A percentile compares a stretch with the other conserved stretches of the same genome.
These are phyloP conservation scores for Pogonocherus hispidulus DNA, from an alignment of 2,888 invertebrate genomes.

Conservation along the genomic window DNA sequence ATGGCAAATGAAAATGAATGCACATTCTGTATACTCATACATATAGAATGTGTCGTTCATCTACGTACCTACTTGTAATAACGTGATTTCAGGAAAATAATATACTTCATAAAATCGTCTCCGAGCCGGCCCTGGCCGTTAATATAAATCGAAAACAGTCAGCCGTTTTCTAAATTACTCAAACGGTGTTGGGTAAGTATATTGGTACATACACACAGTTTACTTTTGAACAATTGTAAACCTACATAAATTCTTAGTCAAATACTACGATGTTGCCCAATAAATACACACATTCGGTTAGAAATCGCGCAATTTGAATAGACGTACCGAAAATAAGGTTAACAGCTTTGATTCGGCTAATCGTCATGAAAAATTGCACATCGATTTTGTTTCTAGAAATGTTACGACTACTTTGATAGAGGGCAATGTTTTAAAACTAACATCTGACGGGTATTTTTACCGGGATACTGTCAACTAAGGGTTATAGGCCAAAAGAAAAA, in stretches of 20 bases:
- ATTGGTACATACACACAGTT: constrained; percentile 46
- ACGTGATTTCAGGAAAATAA: too few relatives aligned
- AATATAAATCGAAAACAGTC: constrained; percentile 44
- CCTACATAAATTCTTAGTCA: constrained; percentile 49
- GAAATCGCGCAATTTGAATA: constrained; percentile 48
- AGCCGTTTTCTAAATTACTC: constrained; percentile 53
- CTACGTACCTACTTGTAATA: too few relatives aligned
- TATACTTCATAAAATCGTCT: too few relatives aligned
- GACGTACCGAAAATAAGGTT: constrained; percentile 43
- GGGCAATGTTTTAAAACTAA: too few relatives aligned
- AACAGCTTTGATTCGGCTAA: constrained; percentile 17
- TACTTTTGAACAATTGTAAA: constrained; percentile 52
- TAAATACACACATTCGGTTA: constrained; percentile 47
- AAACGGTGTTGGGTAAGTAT: constrained; percentile 48
- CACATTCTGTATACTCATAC: too few relatives aligned
- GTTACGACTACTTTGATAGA: too few relatives aligned
- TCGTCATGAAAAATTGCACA: neutral
- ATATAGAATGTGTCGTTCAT: too few relatives aligned
- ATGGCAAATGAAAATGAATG: too few relatives aligned
- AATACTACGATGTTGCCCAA: constrained; percentile 46
- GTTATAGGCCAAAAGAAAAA: too few relatives aligned
- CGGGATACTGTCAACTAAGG: too few relatives aligned
- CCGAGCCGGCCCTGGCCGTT: neutral
- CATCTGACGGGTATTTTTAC: too few relatives aligned
- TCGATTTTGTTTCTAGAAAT: neutral